phyloP scores from a whole-genome alignment of 2,888 invertebrate species.

The Zygogramma bicolorata region DNA sequence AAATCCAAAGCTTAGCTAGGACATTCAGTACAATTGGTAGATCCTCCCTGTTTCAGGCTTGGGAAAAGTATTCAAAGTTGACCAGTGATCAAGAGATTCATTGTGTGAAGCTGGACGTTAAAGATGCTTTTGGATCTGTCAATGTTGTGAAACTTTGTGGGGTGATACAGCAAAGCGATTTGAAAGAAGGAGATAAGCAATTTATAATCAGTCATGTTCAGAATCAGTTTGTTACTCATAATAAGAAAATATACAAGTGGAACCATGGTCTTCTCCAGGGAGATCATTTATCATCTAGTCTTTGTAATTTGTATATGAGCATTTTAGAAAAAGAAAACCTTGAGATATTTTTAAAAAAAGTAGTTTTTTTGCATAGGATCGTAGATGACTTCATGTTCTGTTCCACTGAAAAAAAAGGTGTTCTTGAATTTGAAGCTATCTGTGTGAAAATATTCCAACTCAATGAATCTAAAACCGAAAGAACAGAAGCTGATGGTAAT shows the following conservation, averaged over 20 bases:
- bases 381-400: constrained; percentile 53
- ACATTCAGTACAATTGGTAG: constrained; percentile 23
- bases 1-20: constrained; percentile 32
- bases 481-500: neutral
- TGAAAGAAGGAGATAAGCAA: constrained; percentile 34
- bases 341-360: constrained; percentile 18
- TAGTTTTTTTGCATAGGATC: constrained; percentile 42
- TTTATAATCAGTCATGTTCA: constrained; percentile 43
- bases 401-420: constrained; percentile 35
- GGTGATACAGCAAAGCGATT: constrained; percentile 30
- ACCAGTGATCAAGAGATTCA: constrained; percentile 29
- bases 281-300: constrained; percentile 45
- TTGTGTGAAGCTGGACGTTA: constrained; percentile 47
- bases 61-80: constrained; percentile 39
- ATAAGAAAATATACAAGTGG: constrained; percentile 45
- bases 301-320: constrained; percentile 48
- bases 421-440: constrained; percentile 31
- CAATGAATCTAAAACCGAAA: constrained; percentile 46
- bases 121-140: constrained; percentile 51
- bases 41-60: constrained; percentile 34
- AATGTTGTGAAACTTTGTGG: constrained; percentile 34
- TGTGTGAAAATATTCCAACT: constrained; percentile 32
- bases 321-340: constrained; percentile 39
- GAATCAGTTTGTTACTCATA: constrained; percentile 44
- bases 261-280: constrained; percentile 51